phyloP scores from a whole-genome alignment of 2,113 vertebrate genomes.

The Gorilla gorilla region DNA sequence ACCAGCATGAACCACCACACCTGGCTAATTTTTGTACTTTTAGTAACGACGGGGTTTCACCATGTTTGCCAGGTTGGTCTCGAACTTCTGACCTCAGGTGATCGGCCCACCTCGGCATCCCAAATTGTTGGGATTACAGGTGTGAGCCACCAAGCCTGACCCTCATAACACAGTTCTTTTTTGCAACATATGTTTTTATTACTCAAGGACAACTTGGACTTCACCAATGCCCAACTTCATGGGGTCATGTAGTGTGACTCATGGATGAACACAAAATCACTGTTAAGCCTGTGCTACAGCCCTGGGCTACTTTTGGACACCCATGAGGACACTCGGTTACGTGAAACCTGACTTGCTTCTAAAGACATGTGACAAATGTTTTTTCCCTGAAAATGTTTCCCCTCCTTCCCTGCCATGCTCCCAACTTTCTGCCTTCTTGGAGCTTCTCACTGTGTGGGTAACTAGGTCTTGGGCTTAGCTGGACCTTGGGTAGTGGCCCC shows the following conservation, averaged over 20 bases:
- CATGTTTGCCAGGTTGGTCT: too few relatives aligned
- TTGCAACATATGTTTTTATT: conserved; percentile 45
- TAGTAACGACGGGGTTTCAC: too few relatives aligned
- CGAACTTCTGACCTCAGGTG: too few relatives aligned
- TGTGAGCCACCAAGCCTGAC: too few relatives aligned
- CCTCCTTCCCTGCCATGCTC: background rate
- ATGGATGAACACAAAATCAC: background rate
- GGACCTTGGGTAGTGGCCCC: background rate
- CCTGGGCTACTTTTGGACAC: background rate
- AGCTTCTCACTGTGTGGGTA: background rate
- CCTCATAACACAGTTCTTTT: too few relatives aligned
- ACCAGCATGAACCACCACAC: too few relatives aligned
- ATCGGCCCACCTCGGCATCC: too few relatives aligned
- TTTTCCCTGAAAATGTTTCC: background rate
- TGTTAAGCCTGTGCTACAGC: background rate
- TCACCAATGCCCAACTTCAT: background rate
- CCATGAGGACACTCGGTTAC: background rate
- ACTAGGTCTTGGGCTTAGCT: background rate
- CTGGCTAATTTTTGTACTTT: too few relatives aligned
- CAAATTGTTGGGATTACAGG: too few relatives aligned
- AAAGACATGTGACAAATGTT: background rate
- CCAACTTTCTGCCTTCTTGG: background rate
- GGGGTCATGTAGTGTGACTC: conserved; percentile 71
- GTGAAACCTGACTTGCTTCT: background rate
- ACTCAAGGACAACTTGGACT: background rate